Evolutionary conservation across 2,888 invertebrate species (phyloP), one percentile per base, ranked within the genome.

Genomic region (Siphlonurus alternatus): DNA sequence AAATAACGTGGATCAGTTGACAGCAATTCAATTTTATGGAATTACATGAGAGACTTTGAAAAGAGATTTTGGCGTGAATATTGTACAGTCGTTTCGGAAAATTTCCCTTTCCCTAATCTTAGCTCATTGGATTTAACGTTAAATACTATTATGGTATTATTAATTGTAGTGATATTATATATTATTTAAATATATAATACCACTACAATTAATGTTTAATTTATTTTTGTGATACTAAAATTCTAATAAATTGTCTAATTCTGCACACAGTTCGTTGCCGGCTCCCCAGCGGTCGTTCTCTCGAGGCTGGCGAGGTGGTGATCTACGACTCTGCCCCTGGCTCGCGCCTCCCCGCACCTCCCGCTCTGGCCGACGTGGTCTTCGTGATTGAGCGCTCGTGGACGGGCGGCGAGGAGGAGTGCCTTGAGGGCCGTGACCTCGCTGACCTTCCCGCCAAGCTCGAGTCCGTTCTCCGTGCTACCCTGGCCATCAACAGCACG

Each of bases 251-350:
- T n/a, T n/a, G n/a, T n/a, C n/a, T n/a, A n/a, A n/a, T n/a, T n/a
- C n/a, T n/a, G n/a, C n/a, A n/a, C n/a, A n/a, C 56, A 56, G 38
- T 38, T 38, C 56, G 56, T 5, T 56, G 56, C 56, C 56, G 56
- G 7, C 56, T 56, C 20, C 56, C 56, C 5, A 38, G 38, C 15
- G 56, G 56, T 20, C 5, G 5, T 7, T n/a, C 22, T 56, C 7
- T 56, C 7, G 19, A n/a, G 5, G 56, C 56, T 56, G 56, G 56
- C n/a, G 56, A 56, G 5, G 22, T 56, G 7, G n/a, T 56, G n/a
- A 22, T 56, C 56, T 56, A 20, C 22, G 56, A 56, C 56, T 20
- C 19, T 22, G n/a, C 56, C 5, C 56, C 56, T 5, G 22, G 22
- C 19, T 56, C 56, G 5, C 56, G 56, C 22, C 22, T 22, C 5